Evolutionary conservation across 2,888 invertebrate genomes (phyloP), one percentile per base, ranked within the genome.

Genomic region (Ditula angustiorana): DNA sequence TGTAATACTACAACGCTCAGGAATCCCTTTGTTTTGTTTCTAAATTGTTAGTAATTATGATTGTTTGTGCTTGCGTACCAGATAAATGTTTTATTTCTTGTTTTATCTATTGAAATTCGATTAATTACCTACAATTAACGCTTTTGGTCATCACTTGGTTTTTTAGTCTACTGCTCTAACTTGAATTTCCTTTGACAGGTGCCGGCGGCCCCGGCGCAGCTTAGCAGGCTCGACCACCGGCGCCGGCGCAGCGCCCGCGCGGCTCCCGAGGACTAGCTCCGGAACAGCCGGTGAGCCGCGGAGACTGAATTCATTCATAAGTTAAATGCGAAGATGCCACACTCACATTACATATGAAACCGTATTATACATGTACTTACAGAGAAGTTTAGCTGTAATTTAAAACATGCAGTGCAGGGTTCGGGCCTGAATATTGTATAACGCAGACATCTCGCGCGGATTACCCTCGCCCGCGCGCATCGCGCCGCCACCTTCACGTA

Each of bases 341-440:
- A 13, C 11, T 35, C 13, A 35, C n/a, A n/a, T n/a, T n/a, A n/a
- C n/a, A n/a, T n/a, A n/a, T n/a, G n/a, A n/a, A n/a, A n/a, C n/a
- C 5, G 4, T 5, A 26, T 26, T 26, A 5, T 26, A 26, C 3
- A 26, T 5, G 5, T 26, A 26, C 26, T 5, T 26, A 26, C 26
- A 26, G 26, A 26, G 26, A 26, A 26, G 26, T 26, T n/a, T n/a
- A 26, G 26, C n/a, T n/a, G 37, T 37, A 37, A 37, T 16, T 37
- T 37, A 37, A 37, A 37, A 37, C 7, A 16, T 37, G 37, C 13
- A 13, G 37, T 16, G 7, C 37, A 19, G 8, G 10, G 21, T 13
- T 13, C 24, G 41, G 50, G 30, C 41, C 23, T 62, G 47, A 56
- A 30, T 49, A 47, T 47, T 53, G 35, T 37, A 52, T 37, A 52